These are phyloP conservation scores for Florisuga fusca DNA, from an alignment of 2,797 vertebrate genomes.

Conservation along the genomic window DNA sequence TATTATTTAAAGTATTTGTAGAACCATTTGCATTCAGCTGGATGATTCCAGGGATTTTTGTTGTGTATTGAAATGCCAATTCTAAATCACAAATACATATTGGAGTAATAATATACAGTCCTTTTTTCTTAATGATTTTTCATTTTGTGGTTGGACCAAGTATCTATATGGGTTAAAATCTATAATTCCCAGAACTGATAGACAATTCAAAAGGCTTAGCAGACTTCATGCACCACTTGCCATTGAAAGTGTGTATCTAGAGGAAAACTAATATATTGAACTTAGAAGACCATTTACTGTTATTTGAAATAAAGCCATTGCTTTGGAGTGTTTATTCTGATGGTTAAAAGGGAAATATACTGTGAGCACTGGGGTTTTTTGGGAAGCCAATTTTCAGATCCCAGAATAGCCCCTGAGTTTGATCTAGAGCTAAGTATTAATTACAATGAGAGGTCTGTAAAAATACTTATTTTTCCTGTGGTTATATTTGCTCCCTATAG, in stretches of 20 bases:
- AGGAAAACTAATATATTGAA: constrained; percentile 70
- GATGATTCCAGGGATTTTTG: constrained; percentile 31
- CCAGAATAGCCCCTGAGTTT: neutral
- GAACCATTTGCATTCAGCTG: constrained; percentile 44
- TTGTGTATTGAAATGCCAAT: constrained; percentile 51
- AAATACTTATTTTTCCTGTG: neutral
- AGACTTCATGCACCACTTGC: constrained; percentile 63
- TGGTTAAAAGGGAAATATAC: neutral
- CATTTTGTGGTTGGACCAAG: constrained; percentile 68
- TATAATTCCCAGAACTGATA: constrained; percentile 74
- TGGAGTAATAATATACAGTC: constrained; percentile 53
- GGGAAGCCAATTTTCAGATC: constrained; percentile 10
- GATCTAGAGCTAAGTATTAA: constrained; percentile 19
- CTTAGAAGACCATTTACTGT: constrained; percentile 53
- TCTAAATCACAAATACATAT: constrained; percentile 36
- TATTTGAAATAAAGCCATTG: constrained; percentile 30
- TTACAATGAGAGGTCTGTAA: constrained; percentile 14
- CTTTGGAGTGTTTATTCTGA: constrained; percentile 30
- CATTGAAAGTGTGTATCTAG: constrained; percentile 60
- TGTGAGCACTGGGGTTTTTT: neutral
- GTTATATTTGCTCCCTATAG: neutral
- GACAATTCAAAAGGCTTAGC: constrained; percentile 73
- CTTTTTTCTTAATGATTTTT: constrained; percentile 67
- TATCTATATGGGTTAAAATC: constrained; percentile 75
- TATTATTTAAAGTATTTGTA: constrained; percentile 42